Conservation (phyloP, 2,888 invertebrate species). For the Punctoribates punctum region DNA sequence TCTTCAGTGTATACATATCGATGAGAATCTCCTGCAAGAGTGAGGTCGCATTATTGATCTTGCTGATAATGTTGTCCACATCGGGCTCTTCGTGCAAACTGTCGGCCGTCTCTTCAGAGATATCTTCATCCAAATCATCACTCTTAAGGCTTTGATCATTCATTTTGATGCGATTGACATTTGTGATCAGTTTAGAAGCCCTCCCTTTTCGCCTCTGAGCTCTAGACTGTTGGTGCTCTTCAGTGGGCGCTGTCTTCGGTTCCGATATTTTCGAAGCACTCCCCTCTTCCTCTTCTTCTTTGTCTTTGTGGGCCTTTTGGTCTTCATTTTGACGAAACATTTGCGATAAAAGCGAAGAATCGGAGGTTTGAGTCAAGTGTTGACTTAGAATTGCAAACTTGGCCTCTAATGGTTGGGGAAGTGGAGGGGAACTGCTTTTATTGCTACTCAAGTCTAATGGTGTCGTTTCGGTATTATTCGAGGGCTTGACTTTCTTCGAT, state of each 20-base stretch:
- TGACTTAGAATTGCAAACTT: conserved; percentile 16
- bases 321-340: not conserved
- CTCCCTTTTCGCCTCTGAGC: conserved; percentile 26
- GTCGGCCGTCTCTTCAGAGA: not conserved
- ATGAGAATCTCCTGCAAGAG: conserved; percentile 39
- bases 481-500: not conserved
- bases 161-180: conserved; percentile 15
- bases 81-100: not conserved
- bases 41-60: conserved; percentile 36
- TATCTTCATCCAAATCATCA: conserved; percentile 5
- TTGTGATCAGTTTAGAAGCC: conserved; percentile 14
- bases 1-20: conserved; percentile 37
- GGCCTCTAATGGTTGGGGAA: conserved; percentile 11
- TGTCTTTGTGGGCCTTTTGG: too few species aligned
- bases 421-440: conserved; percentile 22
- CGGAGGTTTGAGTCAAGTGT: not conserved
- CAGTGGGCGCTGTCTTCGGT: not conserved
- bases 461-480: not conserved
- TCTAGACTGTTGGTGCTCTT: conserved; percentile 21
- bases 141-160: not conserved
- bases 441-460: conserved; percentile 43
- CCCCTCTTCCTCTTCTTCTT: not conserved
- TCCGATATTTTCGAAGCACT: not conserved
- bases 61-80: conserved; percentile 34
- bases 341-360: not conserved